A percentile compares a stretch with the other conserved stretches of the same genome.
Conservation (phyloP, 2,888 invertebrate genomes). For the Lasioglossum calceatum region DNA sequence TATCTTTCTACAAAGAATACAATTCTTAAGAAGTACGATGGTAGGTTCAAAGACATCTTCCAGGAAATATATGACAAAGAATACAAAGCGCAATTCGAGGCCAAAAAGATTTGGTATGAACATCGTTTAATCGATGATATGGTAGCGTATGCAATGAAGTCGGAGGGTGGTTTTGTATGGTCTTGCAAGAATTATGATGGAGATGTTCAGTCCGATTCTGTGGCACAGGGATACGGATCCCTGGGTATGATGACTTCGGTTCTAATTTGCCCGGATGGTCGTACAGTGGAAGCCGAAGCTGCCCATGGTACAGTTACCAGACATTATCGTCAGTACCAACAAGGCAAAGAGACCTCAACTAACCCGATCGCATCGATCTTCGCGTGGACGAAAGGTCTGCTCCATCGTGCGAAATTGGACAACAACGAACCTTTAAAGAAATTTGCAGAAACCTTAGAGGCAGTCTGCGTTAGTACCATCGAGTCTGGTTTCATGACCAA, state of each 20-base stretch:
- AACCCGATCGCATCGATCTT: constrained; percentile 99
- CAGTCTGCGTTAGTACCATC: constrained; percentile 97
- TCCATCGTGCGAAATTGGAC: constrained; percentile 97
- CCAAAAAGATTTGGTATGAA: constrained; percentile 97
- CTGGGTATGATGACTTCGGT: constrained; percentile 99
- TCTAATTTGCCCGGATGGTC: constrained; percentile 98
- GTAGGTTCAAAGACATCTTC: constrained; percentile 98
- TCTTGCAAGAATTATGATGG: constrained; percentile 99
- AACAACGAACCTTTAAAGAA: constrained; percentile 90
- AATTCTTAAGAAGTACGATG: constrained; percentile 98
- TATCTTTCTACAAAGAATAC: constrained; percentile 99
- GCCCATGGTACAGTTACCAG: constrained; percentile 99
- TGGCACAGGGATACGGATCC: constrained; percentile 98
- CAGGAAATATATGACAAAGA: constrained; percentile 96
- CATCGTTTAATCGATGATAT: constrained; percentile 99
- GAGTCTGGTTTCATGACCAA: constrained; percentile 98
- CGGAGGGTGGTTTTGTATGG: constrained; percentile 99
- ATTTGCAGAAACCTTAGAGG: constrained; percentile 95
- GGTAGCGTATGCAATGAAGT: constrained; percentile 99
- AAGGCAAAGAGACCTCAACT: constrained; percentile 99
- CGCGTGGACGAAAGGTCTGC: constrained; percentile 98
- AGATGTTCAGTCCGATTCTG: constrained; percentile 99
- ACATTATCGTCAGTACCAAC: constrained; percentile 94
- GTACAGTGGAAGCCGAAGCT: constrained; percentile 98
- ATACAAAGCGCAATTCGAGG: constrained; percentile 94